Evolutionary conservation across 2,888 invertebrate genomes (phyloP), one percentile per base, ranked within the genome.

Genomic region (Hydraecia micacea): DNA sequence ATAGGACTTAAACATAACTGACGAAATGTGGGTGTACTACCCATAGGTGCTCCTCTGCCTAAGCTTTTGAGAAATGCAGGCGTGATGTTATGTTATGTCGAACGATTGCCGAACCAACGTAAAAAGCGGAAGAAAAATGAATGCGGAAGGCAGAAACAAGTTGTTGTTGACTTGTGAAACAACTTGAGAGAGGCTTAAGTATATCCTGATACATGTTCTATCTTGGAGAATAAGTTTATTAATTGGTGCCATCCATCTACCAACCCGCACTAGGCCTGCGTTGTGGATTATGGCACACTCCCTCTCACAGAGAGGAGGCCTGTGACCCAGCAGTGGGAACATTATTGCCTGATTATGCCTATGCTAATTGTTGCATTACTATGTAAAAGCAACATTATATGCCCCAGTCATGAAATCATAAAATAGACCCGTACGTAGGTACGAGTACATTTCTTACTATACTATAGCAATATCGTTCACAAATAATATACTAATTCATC

Each of bases 81-180:
- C 36, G 21, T 21, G 6, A 63, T 63, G 21, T 36, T 25, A 7
- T 73, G 25, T 58, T 46, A 36, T n/a, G 25, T 32, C 15, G 32
- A 70, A 32, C n/a, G 15, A 79, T 39, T 49, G 13, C 58, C 13
- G 7, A 49, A 69, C 28, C 3, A 18, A 80, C 5, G 4, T 36
- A 42, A 36, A 68, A 42, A 52, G 15, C 42, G 62, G 21, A 62
- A 63, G 52, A 73, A 78, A 81, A 42, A 49, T 49, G 32, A 62
- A 60, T n/a, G 32, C 36, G n/a, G 62, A 80, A 73, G 32, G 32
- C 32, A 42, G 8, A 28, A 63, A 73, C 2, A 28, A 3, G 9
- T 8, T 46, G n/a, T 36, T n/a, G n/a, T 72, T 13, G 18, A 52
- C 36, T 55, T 9, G 52, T 65, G 9, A 25, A 46, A 55, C 46